Conservation (phyloP, 2,888 invertebrate genomes). For the Galeopsomyia nigrocyanea region DNA sequence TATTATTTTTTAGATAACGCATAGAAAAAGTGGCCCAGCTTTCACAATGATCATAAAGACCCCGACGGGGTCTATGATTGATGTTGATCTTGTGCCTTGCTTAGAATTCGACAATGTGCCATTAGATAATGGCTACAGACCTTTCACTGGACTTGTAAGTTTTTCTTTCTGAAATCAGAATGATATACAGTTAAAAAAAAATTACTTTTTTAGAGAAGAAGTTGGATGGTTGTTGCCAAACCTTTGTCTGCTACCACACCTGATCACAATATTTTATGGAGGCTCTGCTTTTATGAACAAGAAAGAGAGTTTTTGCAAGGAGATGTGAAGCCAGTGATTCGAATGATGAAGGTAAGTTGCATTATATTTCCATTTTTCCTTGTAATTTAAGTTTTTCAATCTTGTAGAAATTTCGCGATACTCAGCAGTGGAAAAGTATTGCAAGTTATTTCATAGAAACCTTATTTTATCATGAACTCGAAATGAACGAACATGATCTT, state of each 20-base stretch:
- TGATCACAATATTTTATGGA: slow-evolving; percentile 69
- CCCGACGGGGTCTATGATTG: slow-evolving; percentile 10
- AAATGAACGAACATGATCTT: slow-evolving; percentile 49
- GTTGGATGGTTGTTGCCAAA: slow-evolving; percentile 72
- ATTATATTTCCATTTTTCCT: slow-evolving; percentile 11
- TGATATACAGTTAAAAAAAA: background rate
- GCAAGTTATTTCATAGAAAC: slow-evolving; percentile 75
- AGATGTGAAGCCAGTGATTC: slow-evolving; percentile 53
- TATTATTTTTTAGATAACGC: slow-evolving; percentile 6
- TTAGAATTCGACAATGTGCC: slow-evolving; percentile 28
- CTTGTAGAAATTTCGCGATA: slow-evolving; percentile 71
- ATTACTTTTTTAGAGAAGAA: slow-evolving; percentile 7
- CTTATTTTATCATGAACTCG: slow-evolving; percentile 69
- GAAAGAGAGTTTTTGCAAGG: slow-evolving; percentile 69
- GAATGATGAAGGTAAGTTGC: slow-evolving; percentile 56
- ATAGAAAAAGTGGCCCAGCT: slow-evolving; percentile 41
- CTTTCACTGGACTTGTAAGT: background rate
- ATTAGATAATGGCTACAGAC: slow-evolving; percentile 26
- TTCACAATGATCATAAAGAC: slow-evolving; percentile 32
- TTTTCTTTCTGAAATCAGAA: background rate
- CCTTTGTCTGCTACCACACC: slow-evolving; percentile 29
- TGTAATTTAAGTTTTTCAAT: slow-evolving; percentile 39
- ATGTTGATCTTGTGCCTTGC: slow-evolving; percentile 40
- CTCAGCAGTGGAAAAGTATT: slow-evolving; percentile 67
- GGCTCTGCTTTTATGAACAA: slow-evolving; percentile 73